Conservation (phyloP, 2,113 vertebrate species). For the Burhinus oedicnemus region DNA sequence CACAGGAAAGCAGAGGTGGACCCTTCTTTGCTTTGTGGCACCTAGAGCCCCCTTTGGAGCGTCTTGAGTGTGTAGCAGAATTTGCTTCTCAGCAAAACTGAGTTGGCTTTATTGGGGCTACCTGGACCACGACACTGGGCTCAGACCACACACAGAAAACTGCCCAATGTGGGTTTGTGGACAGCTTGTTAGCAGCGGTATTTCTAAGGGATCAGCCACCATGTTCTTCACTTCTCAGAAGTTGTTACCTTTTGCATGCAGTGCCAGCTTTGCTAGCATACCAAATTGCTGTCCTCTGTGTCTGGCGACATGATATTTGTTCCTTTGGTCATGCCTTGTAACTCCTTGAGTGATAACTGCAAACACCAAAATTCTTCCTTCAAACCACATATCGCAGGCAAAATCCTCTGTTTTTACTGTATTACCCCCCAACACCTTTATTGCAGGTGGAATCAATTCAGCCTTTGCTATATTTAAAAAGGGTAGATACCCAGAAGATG, state of each 20-base stretch:
- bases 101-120: not conserved
- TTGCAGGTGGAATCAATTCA: not conserved
- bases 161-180: not conserved
- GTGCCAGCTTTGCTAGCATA: not conserved
- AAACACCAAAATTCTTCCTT: not conserved
- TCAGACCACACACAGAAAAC: not conserved
- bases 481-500: not conserved
- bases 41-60: not conserved
- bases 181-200: not conserved
- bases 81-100: not conserved
- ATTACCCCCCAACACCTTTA: not conserved
- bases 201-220: not conserved
- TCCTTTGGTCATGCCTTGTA: not conserved
- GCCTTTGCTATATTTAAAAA: slow-evolving; percentile 4
- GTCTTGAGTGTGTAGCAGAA: not conserved
- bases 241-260: not conserved
- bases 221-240: not conserved
- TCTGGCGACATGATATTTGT: not conserved
- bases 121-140: not conserved
- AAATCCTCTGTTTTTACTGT: not conserved
- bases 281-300: not conserved
- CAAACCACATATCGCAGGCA: not conserved
- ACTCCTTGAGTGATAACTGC: not conserved
- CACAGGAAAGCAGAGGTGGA: not conserved
- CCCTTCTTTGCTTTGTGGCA: not conserved